Evolutionary conservation across 2,888 invertebrate genomes (phyloP).

Genomic region (Nomada hirtipes): DNA sequence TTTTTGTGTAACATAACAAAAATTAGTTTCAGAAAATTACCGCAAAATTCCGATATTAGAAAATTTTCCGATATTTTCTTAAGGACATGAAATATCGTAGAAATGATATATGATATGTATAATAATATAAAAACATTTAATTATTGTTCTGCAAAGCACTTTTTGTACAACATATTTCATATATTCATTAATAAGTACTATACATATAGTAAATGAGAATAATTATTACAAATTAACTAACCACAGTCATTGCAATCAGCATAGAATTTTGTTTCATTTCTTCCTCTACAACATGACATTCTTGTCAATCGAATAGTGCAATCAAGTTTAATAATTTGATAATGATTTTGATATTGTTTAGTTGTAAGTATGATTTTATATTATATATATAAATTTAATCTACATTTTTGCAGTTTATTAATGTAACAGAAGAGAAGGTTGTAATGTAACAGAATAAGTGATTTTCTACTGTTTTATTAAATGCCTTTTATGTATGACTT

Average conservation of each 20-base stretch:
- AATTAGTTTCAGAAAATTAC: no score
- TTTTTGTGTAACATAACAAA: no score
- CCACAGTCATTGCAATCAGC: constrained; percentile 72
- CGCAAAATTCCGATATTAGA: no score
- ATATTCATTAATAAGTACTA: neutral
- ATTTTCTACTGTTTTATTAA: constrained; percentile 35
- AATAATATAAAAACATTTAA: no score
- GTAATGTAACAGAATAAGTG: constrained; percentile 17
- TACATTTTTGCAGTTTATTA: constrained; percentile 53
- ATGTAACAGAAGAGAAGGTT: neutral
- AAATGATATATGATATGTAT: no score
- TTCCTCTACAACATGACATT: constrained; percentile 72
- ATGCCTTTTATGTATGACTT: constrained; percentile 9
- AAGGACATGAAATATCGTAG: no score
- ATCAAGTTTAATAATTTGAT: constrained; percentile 1
- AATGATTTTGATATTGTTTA: constrained; percentile 1
- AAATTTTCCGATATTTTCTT: no score
- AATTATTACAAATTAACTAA: constrained; percentile 56
- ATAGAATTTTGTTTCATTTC: constrained; percentile 50
- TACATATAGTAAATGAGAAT: neutral
- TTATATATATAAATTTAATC: constrained; percentile 25
- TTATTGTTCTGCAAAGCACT: no score
- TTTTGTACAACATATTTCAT: no score
- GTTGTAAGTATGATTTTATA: neutral
- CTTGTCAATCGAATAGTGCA: constrained; percentile 29